Evolutionary conservation across 1,140 invertebrate species (phyloP).

Genomic region (Caenorhabditis brenneri): DNA sequence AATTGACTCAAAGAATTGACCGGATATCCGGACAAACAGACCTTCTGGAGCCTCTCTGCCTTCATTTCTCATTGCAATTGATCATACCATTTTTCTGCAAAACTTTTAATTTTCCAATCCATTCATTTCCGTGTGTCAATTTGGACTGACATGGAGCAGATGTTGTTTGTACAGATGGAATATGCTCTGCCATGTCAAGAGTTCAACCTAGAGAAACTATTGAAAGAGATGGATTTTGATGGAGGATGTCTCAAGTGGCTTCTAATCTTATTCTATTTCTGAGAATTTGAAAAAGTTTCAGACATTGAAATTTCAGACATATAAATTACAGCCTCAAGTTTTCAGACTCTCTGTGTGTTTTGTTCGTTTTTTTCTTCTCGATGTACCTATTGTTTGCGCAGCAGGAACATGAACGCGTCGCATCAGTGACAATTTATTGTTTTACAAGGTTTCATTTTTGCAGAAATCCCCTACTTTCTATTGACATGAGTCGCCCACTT

Average conservation of each 20-base stretch:
- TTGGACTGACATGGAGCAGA: background rate
- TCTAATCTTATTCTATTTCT: too few species aligned
- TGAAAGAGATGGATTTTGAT: background rate
- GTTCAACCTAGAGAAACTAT: background rate
- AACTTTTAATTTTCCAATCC: background rate
- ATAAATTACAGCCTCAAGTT: too few species aligned
- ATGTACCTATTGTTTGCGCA: background rate
- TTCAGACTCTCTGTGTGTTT: too few species aligned
- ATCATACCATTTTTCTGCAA: background rate
- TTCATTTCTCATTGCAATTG: background rate
- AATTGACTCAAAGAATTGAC: too few species aligned
- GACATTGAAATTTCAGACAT: too few species aligned
- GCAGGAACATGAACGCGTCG: background rate
- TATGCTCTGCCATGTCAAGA: background rate
- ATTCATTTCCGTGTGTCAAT: too few species aligned
- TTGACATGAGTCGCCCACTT: too few species aligned
- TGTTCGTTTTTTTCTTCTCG: background rate
- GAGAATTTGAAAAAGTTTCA: too few species aligned
- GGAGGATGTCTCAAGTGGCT: too few species aligned
- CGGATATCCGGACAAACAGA: too few species aligned
- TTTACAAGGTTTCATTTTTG: slow-evolving; percentile 5
- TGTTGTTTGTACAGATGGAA: background rate
- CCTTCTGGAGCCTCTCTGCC: too few species aligned
- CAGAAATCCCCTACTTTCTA: too few species aligned
- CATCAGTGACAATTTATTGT: background rate